phyloP scores from a whole-genome alignment of 2,888 invertebrate genomes.

The Synanthedon formicaeformis region DNA sequence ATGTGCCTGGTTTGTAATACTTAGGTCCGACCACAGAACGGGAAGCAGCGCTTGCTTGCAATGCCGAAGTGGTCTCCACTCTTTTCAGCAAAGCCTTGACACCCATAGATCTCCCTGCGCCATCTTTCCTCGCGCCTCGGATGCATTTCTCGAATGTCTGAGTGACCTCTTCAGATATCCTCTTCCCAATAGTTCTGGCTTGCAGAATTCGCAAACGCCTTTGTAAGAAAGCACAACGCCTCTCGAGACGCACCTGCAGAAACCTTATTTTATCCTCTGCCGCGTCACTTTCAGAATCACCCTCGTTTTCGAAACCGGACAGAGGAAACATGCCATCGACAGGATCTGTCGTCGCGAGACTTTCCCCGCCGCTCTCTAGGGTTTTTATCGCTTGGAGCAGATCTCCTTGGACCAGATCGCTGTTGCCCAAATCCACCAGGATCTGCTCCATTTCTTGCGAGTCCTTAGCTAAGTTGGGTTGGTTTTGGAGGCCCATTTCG shows the following conservation, averaged over 20 bases:
- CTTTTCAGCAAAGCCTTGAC: slow-evolving; percentile 55
- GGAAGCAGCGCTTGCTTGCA: slow-evolving; percentile 56
- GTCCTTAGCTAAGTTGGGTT: slow-evolving; percentile 69
- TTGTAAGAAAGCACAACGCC: slow-evolving; percentile 78
- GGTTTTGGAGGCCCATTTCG: slow-evolving; percentile 69
- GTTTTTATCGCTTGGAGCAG: slow-evolving; percentile 82
- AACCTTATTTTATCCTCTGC: slow-evolving; percentile 66
- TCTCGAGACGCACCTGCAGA: slow-evolving; percentile 73
- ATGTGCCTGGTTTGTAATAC: slow-evolving; percentile 68
- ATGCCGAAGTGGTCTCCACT: slow-evolving; percentile 50
- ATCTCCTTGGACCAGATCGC: slow-evolving; percentile 74
- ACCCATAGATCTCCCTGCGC: slow-evolving; percentile 51
- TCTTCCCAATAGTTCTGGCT: slow-evolving; percentile 79
- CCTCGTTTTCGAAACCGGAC: slow-evolving; percentile 55
- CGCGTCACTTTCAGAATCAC: slow-evolving; percentile 64
- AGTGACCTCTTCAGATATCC: slow-evolving; percentile 82
- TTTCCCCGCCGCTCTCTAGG: slow-evolving; percentile 70
- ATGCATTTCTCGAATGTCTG: slow-evolving; percentile 76
- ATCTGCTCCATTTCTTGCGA: slow-evolving; percentile 76
- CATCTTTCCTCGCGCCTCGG: slow-evolving; percentile 75
- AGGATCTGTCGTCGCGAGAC: slow-evolving; percentile 51
- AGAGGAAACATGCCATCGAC: slow-evolving; percentile 59
- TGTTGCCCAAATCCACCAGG: slow-evolving; percentile 69
- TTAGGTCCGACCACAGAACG: slow-evolving; percentile 44
- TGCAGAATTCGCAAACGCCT: slow-evolving; percentile 83